Evolutionary conservation across 2,888 invertebrate species (phyloP), one percentile per base, ranked within the genome.

Genomic region (Drosophila nigritarsus): DNA sequence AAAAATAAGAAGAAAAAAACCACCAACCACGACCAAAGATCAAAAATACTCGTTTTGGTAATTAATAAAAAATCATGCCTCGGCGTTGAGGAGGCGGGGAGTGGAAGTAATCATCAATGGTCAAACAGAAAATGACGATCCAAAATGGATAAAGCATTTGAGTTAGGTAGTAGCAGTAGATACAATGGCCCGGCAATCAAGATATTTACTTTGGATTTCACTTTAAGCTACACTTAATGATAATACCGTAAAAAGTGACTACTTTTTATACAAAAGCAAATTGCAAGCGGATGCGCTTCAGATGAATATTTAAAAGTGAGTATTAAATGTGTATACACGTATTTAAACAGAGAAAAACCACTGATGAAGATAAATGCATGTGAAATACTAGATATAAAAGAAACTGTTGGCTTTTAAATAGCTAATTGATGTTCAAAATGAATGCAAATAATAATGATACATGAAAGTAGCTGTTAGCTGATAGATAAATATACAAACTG

Each of bases 41-140:
- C 70, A 60, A 62, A 83, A 71, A 86, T 68, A 84, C 87, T 68
- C 76, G 84, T 87, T 85, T 87, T 64, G 76, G 80, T 82, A 82
- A 87, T 80, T 83, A 83, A 84, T 76, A 79, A 75, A 70, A 71
- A 77, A 56, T 42, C 45, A 56, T 54, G 53, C 24, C 24, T 49
- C 32, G 76, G 48, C 34, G 53, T 8, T 34, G 53, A 2, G 15
- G 5, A 62, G 56, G 54, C 36, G 20, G 3, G 20, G 1, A 27
- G 18, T 9, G 54, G 51, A 32, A 60, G 62, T 63, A 80, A 60
- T 75, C 76, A 78, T 80, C 81, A 78, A 78, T 78, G 78, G 64
- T 38, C 67, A 65, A 56, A 56, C 64, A 73, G 48, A 53, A 74
- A 66, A 76, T 63, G 69, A 71, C 71, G 56, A 49, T 49, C 50